A percentile compares a stretch with the other conserved stretches of the same genome.
phyloP scores from a whole-genome alignment of 2,797 vertebrate species.

The Borostomias antarcticus region DNA sequence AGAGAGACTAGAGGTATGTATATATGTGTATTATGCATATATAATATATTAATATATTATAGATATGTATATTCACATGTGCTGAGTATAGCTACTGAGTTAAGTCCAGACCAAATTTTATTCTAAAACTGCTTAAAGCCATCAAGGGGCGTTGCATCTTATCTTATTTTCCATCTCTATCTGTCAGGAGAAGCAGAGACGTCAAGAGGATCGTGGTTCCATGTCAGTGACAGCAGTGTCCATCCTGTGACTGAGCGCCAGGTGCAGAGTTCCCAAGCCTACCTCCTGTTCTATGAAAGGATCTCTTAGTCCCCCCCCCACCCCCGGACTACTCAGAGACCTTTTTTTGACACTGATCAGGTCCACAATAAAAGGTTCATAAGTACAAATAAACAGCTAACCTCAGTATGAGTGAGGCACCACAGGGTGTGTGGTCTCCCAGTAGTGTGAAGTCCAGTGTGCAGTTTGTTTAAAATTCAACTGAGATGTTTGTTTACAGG shows the following conservation, averaged over 20 bases:
- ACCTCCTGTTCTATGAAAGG: conserved; percentile 97
- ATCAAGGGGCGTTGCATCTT: neutral
- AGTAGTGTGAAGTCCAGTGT: too few species aligned
- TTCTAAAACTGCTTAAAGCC: too few species aligned
- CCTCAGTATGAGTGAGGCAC: neutral
- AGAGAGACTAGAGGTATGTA: too few species aligned
- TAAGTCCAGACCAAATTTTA: neutral
- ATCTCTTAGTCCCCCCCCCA: conserved; percentile 61
- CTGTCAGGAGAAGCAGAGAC: conserved; percentile 64
- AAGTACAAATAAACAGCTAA: conserved; percentile 1
- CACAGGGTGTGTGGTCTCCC: too few species aligned
- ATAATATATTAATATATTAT: too few species aligned
- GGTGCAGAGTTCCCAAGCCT: conserved; percentile 92
- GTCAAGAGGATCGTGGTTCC: conserved; percentile 89
- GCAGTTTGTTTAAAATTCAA: too few species aligned
- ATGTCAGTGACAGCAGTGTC: conserved; percentile 90
- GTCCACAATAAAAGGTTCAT: conserved; percentile 8
- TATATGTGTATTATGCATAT: too few species aligned
- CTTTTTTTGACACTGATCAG: conserved; percentile 1
- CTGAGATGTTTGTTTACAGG: too few species aligned
- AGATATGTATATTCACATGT: too few species aligned
- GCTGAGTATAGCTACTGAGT: too few species aligned
- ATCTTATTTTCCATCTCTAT: conserved; percentile 8
- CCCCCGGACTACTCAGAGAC: neutral
- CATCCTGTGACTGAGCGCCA: conserved; percentile 83